Conservation (phyloP, 92 coral and sea anemone species). For the Palythoa grandis region DNA sequence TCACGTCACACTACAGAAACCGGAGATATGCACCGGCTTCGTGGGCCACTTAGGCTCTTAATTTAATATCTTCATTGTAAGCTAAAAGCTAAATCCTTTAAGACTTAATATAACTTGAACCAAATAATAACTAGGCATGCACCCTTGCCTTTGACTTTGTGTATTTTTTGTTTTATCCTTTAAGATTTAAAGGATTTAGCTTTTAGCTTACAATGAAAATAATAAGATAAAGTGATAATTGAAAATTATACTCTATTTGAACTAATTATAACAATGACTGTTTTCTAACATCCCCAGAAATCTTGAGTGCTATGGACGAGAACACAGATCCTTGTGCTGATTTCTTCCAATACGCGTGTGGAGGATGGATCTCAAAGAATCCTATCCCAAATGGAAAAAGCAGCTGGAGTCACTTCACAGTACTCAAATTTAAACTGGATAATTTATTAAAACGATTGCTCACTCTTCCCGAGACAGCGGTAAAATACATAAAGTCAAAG, state of each 20-base stretch:
- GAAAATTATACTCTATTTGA: background rate
- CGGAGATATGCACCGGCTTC: too few species aligned
- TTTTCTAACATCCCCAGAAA: conserved; percentile 47
- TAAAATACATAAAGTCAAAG: conserved; percentile 55
- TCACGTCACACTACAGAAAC: too few species aligned
- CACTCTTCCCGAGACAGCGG: background rate
- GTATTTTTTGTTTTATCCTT: conserved; percentile 35
- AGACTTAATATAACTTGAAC: too few species aligned
- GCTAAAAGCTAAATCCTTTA: too few species aligned
- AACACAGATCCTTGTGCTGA: conserved; percentile 83
- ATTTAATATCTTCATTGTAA: too few species aligned
- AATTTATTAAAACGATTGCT: background rate
- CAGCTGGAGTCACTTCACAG: conserved; percentile 72
- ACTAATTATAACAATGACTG: background rate
- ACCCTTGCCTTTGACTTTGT: conserved; percentile 17
- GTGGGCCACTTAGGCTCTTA: too few species aligned
- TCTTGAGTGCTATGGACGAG: conserved; percentile 73
- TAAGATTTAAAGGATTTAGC: too few species aligned
- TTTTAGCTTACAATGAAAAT: too few species aligned
- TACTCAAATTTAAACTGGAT: conserved; percentile 36
- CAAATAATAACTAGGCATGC: too few species aligned
- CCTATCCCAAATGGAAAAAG: conserved; percentile 55
- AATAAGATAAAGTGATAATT: too few species aligned
- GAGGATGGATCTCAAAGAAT: conserved; percentile 79
- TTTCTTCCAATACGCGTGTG: conserved; percentile 92